Percentiles rank a stretch among this genome's conserved stretches.
phyloP scores from a whole-genome alignment of 2,888 invertebrate species.

The Arrhopalites spinosus region DNA sequence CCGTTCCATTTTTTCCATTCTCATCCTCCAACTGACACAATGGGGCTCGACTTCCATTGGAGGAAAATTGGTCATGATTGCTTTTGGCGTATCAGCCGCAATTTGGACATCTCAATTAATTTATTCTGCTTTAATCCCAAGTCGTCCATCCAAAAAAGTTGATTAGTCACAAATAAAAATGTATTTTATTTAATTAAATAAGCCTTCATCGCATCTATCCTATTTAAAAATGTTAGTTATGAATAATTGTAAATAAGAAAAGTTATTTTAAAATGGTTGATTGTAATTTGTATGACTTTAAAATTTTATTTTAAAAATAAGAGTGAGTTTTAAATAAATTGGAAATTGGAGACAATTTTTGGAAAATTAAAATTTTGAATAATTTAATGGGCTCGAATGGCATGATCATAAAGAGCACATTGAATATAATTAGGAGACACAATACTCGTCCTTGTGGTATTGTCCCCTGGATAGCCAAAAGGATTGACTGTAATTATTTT shows the following conservation, averaged over 20 bases:
- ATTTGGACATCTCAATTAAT: neutral
- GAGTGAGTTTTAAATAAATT: too few species aligned
- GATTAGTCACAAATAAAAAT: neutral
- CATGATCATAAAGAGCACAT: conserved; percentile 79
- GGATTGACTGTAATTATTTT: conserved; percentile 77
- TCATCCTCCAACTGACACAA: neutral
- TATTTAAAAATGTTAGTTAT: too few species aligned
- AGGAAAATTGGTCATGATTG: neutral
- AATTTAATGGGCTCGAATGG: conserved; percentile 65
- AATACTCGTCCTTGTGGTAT: conserved; percentile 69
- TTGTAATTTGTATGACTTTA: too few species aligned
- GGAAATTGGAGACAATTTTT: too few species aligned
- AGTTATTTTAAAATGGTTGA: too few species aligned
- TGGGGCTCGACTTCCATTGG: neutral
- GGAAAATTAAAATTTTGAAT: too few species aligned
- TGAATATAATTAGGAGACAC: conserved; percentile 72
- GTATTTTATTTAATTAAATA: too few species aligned
- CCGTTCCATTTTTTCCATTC: conserved; percentile 5
- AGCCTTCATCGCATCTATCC: too few species aligned
- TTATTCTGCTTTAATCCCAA: neutral
- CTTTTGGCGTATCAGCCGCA: conserved; percentile 3
- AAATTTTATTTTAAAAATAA: too few species aligned
- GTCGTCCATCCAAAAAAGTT: neutral
- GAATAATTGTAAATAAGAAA: too few species aligned
- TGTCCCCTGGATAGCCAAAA: conserved; percentile 66